Percentiles rank a stretch among this genome's conserved stretches.
Conservation (phyloP, 1,140 invertebrate species). For the Drosophila obscura region DNA sequence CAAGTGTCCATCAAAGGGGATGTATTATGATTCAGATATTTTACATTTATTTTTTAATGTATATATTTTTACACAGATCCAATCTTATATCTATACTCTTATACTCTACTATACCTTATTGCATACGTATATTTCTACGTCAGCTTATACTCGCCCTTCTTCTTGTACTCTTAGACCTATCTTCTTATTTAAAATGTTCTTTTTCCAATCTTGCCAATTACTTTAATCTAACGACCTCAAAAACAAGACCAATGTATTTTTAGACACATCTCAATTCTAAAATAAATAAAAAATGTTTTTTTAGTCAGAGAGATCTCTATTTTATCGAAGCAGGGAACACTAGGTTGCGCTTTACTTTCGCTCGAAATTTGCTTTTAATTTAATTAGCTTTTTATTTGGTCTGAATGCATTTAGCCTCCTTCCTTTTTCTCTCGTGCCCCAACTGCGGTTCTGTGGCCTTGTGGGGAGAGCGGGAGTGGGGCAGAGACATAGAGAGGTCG, state of each 20-base stretch:
- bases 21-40: no score
- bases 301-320: not conserved
- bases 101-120: no score
- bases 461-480: not conserved
- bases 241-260: not conserved
- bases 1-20: no score
- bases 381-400: constrained; percentile 50
- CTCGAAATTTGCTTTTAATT: constrained; percentile 41
- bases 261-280: constrained; percentile 5
- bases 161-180: no score
- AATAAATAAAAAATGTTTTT: constrained; percentile 17
- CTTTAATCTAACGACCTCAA: no score
- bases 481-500: constrained; percentile 4
- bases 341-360: constrained; percentile 22
- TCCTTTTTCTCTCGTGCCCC: not conserved
- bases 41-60: no score
- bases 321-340: not conserved
- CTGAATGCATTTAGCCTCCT: constrained; percentile 35
- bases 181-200: no score
- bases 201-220: not conserved
- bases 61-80: no score
- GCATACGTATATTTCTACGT: no score
- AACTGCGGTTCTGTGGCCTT: constrained; percentile 16
- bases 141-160: no score
- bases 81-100: no score